Conservation (phyloP, 1,140 invertebrate genomes). For the Sitobion miscanthi region DNA sequence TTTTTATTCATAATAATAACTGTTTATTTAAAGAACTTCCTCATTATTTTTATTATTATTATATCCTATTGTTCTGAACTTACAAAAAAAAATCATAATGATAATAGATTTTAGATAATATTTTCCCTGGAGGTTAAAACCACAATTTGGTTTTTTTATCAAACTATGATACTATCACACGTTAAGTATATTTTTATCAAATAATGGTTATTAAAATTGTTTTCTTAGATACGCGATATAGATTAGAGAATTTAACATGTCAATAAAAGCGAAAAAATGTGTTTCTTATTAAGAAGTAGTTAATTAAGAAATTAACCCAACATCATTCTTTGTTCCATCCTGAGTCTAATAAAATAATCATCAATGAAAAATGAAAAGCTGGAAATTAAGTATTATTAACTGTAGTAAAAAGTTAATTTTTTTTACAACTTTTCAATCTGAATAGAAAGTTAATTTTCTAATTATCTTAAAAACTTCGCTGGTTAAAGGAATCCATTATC, state of each 20-base stretch:
- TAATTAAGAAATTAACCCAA: not conserved
- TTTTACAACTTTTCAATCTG: not conserved
- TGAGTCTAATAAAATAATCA: not conserved
- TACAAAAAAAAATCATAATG: not conserved
- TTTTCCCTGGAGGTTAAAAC: not conserved
- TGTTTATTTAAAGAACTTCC: not conserved
- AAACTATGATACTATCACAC: not conserved
- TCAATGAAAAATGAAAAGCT: not conserved
- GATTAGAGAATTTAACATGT: not conserved
- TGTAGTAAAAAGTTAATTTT: not conserved
- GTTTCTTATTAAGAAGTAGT: not conserved
- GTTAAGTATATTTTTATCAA: not conserved
- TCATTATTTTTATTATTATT: not conserved
- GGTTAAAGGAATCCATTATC: not conserved
- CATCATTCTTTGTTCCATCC: not conserved
- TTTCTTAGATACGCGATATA: not conserved
- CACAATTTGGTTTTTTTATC: not conserved
- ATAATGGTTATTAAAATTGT: not conserved
- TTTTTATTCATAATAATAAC: conserved; percentile 13
- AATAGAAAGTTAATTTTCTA: not conserved
- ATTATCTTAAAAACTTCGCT: not conserved
- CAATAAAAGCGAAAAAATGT: not conserved
- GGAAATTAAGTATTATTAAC: not conserved
- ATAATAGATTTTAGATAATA: not conserved
- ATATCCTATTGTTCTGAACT: not conserved